Evolutionary conservation across 2,113 vertebrate species (phyloP).

Genomic region (Falco punctatus): DNA sequence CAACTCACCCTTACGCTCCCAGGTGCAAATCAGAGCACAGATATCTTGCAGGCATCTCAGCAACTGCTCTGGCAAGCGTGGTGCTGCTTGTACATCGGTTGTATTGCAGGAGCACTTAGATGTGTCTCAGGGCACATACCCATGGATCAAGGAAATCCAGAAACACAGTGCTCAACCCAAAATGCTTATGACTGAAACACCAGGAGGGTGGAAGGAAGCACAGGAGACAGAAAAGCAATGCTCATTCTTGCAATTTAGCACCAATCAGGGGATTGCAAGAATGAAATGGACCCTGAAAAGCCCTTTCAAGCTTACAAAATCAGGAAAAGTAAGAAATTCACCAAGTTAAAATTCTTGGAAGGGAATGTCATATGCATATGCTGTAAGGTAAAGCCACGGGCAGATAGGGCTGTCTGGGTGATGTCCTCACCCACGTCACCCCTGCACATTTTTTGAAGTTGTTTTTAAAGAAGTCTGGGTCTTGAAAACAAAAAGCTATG

Average conservation of each 20-base stretch:
- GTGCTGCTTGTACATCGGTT: neutral
- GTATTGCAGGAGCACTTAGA: neutral
- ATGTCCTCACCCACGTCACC: neutral
- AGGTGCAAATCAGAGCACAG: neutral
- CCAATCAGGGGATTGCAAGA: neutral
- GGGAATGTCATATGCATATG: fast-evolving
- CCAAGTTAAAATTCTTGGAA: neutral
- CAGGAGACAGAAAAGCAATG: neutral
- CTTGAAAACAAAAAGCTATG: neutral
- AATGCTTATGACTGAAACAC: neutral
- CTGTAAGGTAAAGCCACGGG: neutral
- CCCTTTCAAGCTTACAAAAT: neutral
- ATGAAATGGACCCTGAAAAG: neutral
- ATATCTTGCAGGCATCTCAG: neutral
- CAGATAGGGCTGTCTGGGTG: neutral
- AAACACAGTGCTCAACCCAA: neutral
- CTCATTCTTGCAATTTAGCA: neutral
- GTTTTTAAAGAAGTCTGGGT: neutral
- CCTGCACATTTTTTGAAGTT: neutral
- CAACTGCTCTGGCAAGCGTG: neutral
- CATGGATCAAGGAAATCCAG: neutral
- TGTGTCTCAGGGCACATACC: neutral
- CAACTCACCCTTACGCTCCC: neutral
- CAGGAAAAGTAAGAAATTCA: neutral
- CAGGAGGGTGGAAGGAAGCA: neutral